Conservation (phyloP, 2,113 vertebrate species). For the Lophius piscatorius region DNA sequence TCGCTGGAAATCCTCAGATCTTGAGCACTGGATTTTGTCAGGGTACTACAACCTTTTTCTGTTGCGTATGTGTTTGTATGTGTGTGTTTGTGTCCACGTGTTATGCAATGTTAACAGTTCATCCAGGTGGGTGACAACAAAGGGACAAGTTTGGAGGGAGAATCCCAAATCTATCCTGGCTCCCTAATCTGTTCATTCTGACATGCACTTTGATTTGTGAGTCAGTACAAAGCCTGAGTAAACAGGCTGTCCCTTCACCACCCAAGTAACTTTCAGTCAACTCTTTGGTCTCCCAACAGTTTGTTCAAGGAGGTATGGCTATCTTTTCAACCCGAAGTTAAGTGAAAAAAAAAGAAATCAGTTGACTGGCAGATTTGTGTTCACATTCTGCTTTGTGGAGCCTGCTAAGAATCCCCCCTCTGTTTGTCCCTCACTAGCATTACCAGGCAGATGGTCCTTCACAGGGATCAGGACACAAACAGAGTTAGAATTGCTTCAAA, state of each 20-base stretch:
- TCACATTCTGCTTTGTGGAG: slow-evolving; percentile 41
- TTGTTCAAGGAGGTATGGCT: slow-evolving; percentile 60
- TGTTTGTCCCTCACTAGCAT: slow-evolving; percentile 59
- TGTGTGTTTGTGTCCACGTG: slow-evolving; percentile 20
- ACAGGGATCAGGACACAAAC: slow-evolving; percentile 41
- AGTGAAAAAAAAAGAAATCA: slow-evolving; percentile 16
- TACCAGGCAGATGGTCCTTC: slow-evolving; percentile 71
- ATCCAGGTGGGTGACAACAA: slow-evolving; percentile 79
- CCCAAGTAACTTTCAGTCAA: slow-evolving; percentile 57
- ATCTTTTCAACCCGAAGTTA: slow-evolving; percentile 60
- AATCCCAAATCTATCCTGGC: slow-evolving; percentile 50
- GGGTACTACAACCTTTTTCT: slow-evolving; percentile 38
- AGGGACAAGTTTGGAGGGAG: slow-evolving; percentile 63
- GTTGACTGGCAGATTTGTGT: slow-evolving; percentile 59
- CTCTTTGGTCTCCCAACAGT: slow-evolving; percentile 57
- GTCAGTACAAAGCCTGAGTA: slow-evolving; percentile 70
- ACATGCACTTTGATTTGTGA: slow-evolving; percentile 76
- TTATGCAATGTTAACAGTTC: slow-evolving; percentile 56
- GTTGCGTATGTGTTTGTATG: slow-evolving; percentile 27
- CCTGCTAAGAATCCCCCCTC: slow-evolving; percentile 47
- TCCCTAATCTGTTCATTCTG: slow-evolving; percentile 74
- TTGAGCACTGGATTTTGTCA: slow-evolving; percentile 58
- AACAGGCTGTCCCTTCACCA: slow-evolving; percentile 59
- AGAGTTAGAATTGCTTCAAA: slow-evolving; percentile 30
- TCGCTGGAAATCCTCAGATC: slow-evolving; percentile 30